These are phyloP conservation scores for Mythimna vitellina DNA, from an alignment of 2,888 invertebrate genomes.

Conservation along the genomic window DNA sequence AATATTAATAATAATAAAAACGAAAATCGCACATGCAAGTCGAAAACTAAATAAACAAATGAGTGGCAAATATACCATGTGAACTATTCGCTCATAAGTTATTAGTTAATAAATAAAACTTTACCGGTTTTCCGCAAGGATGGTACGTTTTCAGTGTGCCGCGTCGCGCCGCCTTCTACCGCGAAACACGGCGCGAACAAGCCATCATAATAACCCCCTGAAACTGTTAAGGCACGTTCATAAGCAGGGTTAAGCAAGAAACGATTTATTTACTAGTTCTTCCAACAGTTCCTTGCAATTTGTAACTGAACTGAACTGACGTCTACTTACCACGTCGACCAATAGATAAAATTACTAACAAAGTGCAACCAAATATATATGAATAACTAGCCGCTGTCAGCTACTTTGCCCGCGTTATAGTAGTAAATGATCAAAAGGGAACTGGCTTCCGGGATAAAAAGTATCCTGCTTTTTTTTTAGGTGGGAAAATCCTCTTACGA, in stretches of 20 bases:
- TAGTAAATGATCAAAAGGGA: no score
- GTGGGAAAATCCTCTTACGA: no score
- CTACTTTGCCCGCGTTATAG: no score
- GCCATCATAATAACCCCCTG: conserved; percentile 79
- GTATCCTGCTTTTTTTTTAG: no score
- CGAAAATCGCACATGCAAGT: neutral
- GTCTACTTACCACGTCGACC: no score
- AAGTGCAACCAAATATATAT: no score
- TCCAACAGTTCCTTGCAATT: neutral
- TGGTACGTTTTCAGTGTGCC: conserved; percentile 65
- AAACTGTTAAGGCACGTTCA: conserved; percentile 71
- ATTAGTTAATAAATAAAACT: conserved; percentile 66
- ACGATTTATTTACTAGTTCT: neutral
- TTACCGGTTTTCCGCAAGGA: conserved; percentile 63
- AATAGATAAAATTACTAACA: no score
- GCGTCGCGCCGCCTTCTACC: conserved; percentile 75
- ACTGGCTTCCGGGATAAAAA: no score
- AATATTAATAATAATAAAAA: no score
- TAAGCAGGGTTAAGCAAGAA: conserved; percentile 25
- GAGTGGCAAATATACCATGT: conserved; percentile 28
- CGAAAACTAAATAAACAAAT: neutral
- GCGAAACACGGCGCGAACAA: conserved; percentile 77
- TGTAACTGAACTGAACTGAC: neutral
- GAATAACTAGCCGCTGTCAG: no score
- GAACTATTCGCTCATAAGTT: conserved; percentile 34